A percentile compares a stretch with the other conserved stretches of the same genome.
Evolutionary conservation across 2,888 invertebrate species (phyloP).

Genomic region (Zaprionus lineosus): DNA sequence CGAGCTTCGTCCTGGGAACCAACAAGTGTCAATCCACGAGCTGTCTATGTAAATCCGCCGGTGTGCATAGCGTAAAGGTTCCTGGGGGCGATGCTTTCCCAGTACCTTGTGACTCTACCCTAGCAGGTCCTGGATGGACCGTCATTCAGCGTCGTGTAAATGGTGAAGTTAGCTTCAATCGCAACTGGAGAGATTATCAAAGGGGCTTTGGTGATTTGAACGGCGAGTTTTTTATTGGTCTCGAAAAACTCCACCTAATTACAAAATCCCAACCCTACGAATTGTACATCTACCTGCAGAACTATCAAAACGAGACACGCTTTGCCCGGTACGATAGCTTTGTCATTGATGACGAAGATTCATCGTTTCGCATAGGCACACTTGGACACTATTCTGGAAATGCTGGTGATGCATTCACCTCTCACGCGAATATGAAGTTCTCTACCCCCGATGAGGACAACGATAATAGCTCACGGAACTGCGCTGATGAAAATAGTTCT

Average conservation of each 20-base stretch:
- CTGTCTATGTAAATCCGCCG: constrained; percentile 35
- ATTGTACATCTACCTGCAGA: constrained; percentile 86
- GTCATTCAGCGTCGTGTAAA: constrained; percentile 87
- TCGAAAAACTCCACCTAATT: constrained; percentile 86
- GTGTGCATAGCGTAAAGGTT: constrained; percentile 27
- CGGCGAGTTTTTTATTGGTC: constrained; percentile 88
- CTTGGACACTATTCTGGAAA: constrained; percentile 86
- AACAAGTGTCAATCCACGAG: constrained; percentile 42
- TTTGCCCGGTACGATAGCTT: constrained; percentile 86
- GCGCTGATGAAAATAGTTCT: constrained; percentile 87
- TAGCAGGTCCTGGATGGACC: constrained; percentile 87
- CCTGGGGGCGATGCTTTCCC: constrained; percentile 83
- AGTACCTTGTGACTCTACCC: constrained; percentile 83
- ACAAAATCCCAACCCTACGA: constrained; percentile 83
- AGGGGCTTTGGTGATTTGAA: constrained; percentile 87
- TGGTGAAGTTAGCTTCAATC: constrained; percentile 86
- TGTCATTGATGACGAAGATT: constrained; percentile 86
- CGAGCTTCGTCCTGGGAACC: not conserved
- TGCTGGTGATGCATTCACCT: constrained; percentile 87
- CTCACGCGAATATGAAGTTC: constrained; percentile 87
- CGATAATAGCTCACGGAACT: constrained; percentile 84
- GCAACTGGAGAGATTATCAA: constrained; percentile 86
- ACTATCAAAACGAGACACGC: constrained; percentile 84
- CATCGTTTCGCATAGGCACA: constrained; percentile 86
- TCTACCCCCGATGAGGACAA: constrained; percentile 87